Evolutionary conservation across 2,888 invertebrate species (phyloP).

Genomic region (Cotesia congregata): DNA sequence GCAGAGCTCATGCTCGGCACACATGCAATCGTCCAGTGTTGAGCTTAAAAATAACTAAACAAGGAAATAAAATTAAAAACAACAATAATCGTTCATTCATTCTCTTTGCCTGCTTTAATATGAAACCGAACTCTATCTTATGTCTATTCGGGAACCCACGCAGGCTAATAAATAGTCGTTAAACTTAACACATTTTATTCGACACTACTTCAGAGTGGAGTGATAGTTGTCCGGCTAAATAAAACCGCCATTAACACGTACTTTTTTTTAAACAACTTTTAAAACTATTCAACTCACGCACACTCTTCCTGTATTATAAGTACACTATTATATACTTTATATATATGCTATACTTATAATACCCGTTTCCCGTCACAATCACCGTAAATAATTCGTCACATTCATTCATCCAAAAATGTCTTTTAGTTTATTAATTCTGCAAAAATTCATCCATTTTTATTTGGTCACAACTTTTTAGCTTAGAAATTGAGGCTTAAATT

Average conservation of each 20-base stretch:
- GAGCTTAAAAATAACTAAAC: neutral
- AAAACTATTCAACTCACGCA: neutral
- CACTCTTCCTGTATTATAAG: neutral
- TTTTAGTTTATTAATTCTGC: neutral
- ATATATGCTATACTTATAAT: neutral
- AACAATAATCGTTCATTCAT: neutral
- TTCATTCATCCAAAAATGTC: neutral
- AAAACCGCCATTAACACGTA: neutral
- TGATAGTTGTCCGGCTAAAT: conserved; percentile 15
- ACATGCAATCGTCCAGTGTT: neutral
- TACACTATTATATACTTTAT: neutral
- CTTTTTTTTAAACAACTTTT: neutral
- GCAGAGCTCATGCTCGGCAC: neutral
- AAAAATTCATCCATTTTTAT: neutral
- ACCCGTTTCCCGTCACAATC: neutral
- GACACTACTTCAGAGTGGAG: neutral
- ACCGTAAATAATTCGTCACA: neutral
- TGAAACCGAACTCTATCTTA: neutral
- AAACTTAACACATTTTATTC: conserved; percentile 4
- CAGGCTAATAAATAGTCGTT: conserved; percentile 8
- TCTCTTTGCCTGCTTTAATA: neutral
- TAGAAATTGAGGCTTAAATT: too few relatives aligned
- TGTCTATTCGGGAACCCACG: conserved; percentile 5
- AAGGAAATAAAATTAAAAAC: neutral
- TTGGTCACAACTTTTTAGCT: neutral